phyloP scores from a whole-genome alignment of 1,140 invertebrate species.

The Drosophila tropicalis region DNA sequence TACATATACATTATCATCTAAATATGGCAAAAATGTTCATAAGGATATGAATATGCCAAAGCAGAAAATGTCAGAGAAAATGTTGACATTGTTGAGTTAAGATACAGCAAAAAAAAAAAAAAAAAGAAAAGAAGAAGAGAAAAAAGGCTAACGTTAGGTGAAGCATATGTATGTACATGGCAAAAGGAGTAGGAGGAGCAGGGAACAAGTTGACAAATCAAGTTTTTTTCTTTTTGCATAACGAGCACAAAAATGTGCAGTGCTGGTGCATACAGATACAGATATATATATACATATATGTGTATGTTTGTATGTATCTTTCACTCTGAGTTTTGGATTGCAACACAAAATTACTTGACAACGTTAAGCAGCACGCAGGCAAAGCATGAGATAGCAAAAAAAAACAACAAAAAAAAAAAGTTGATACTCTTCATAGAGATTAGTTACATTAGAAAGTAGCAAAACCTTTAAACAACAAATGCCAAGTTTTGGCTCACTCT shows the following conservation, averaged over 20 bases:
- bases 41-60: conserved; percentile 33
- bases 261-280: conserved; percentile 15
- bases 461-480: not conserved
- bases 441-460: too few relatives aligned
- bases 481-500: not conserved
- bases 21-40: conserved; percentile 32
- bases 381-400: too few relatives aligned
- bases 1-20: not conserved
- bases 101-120: conserved; percentile 42
- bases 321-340: conserved; percentile 4
- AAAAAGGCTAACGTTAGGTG: conserved; percentile 21
- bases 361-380: too few relatives aligned
- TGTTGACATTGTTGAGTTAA: conserved; percentile 69
- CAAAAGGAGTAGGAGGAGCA: not conserved
- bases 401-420: too few relatives aligned
- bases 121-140: conserved; percentile 31
- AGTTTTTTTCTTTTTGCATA: conserved; percentile 58
- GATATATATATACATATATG: not conserved
- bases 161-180: not conserved
- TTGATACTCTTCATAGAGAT: too few relatives aligned
- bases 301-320: not conserved
- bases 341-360: conserved; percentile 15
- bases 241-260: conserved; percentile 46
- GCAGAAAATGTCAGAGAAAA: conserved; percentile 60
- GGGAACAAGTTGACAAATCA: conserved; percentile 43